Percentiles rank a stretch among this genome's conserved stretches.
phyloP scores from a whole-genome alignment of 2,797 vertebrate genomes.

The Buceros bicornis region DNA sequence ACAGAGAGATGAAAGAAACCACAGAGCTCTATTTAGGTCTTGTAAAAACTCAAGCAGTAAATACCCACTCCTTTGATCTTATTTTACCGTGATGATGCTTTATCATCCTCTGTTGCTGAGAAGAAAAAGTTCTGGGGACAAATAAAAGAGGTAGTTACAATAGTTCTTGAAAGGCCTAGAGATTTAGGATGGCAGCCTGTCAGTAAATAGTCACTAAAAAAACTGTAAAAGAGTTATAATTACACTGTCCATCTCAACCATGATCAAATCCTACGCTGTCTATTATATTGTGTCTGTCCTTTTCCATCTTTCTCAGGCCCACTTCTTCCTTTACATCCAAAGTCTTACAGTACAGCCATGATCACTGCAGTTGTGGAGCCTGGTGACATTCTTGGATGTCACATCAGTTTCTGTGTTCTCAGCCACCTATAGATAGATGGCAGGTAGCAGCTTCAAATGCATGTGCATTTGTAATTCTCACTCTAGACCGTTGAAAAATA shows the following conservation, averaged over 20 bases:
- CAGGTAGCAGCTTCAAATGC: neutral
- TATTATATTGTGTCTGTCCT: neutral
- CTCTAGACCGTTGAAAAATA: neutral
- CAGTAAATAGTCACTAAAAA: neutral
- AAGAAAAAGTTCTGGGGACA: conserved; percentile 8
- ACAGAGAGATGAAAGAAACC: conserved; percentile 65
- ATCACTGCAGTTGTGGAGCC: neutral
- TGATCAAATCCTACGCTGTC: neutral
- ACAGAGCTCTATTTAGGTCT: conserved; percentile 31
- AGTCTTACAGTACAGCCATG: neutral
- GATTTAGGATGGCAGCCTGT: neutral
- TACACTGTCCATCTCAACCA: neutral
- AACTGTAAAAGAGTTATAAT: neutral
- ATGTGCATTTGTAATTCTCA: neutral
- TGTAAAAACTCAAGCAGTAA: conserved; percentile 32
- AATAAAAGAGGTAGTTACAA: conserved; percentile 4
- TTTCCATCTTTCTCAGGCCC: neutral
- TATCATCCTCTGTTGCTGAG: conserved; percentile 29
- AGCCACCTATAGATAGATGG: neutral
- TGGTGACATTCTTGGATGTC: neutral
- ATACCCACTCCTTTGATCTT: conserved; percentile 56
- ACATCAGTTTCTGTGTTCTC: fast-evolving
- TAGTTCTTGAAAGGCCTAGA: neutral
- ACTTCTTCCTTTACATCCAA: neutral
- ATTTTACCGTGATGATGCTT: conserved; percentile 25